Conservation (phyloP, 2,113 vertebrate species). For the Taxidea taxus region DNA sequence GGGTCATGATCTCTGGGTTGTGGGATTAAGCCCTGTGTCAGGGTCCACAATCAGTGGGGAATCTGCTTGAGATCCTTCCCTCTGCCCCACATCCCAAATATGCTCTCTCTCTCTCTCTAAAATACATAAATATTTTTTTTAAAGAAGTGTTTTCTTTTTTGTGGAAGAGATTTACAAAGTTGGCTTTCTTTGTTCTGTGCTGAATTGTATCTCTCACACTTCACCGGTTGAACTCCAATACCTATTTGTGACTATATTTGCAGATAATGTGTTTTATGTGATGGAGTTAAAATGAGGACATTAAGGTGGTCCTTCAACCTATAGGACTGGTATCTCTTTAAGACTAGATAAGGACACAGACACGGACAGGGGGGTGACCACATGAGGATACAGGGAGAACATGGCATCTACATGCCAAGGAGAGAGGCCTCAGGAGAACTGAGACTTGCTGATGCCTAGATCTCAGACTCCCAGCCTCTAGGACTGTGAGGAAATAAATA, state of each 20-base stretch:
- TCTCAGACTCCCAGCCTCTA: neutral
- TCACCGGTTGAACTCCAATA: neutral
- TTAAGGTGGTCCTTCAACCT: too few relatives aligned
- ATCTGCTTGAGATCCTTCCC: neutral
- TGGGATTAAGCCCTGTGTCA: neutral
- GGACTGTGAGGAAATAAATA: neutral
- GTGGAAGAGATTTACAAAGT: neutral
- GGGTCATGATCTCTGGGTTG: neutral
- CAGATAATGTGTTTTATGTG: neutral
- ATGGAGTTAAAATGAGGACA: neutral
- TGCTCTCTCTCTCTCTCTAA: neutral
- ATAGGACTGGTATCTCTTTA: neutral
- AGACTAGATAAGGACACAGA: neutral
- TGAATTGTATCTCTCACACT: neutral
- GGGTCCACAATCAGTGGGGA: neutral
- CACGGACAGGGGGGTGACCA: neutral
- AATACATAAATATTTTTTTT: neutral
- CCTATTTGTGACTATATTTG: neutral
- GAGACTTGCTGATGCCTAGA: fast-evolving
- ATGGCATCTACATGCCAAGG: neutral
- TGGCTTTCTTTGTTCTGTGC: neutral
- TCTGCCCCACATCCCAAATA: neutral
- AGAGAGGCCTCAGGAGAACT: neutral
- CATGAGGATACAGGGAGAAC: neutral
- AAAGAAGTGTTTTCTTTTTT: neutral